Base-by-base conservation (phyloP, 1,140 invertebrate species). In the Macrobrachium nipponense region DNA sequence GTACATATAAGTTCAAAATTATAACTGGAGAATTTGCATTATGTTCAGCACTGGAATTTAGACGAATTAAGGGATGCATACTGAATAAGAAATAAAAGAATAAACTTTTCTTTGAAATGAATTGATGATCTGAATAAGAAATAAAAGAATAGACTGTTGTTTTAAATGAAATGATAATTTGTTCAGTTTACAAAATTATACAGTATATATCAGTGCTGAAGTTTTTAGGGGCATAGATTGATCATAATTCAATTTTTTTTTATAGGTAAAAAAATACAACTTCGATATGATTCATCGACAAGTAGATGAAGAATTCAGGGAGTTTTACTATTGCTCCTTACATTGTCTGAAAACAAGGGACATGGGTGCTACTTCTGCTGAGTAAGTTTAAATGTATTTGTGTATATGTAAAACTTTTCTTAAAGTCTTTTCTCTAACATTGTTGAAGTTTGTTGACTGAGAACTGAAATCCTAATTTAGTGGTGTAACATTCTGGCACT, bases 201-300 rank as follows among this genome's bases (percentile, higher is more conserved):
- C 10, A 17, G 17, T 51, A 76, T 76, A 58, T 76, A 0, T 44
- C 18, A 66, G 18, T 66, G 18, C 8, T 20, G 18, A 10, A 20
- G 7, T 66, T 66, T 4, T 66, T 0, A 59, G 18, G n/a, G 75
- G 18, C 27, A 66, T 18, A 17, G 11, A 51, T 62, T 82, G 72
- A 5, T 18, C 18, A 80, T 86, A 79, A 60, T 77, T 81, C 76
- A n/a, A 10, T 5, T 79, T 80, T 73, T 23, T 27, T 85, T 90
- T 90, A 66, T 79, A 93, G 91, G 92, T 97, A 5, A 98, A 97
- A 90, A 98, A 98, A 91, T 97, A 97, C 90, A 98, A 98, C 92
- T 98, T 98, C 91, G 97, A 99, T 90, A 98, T 99, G 96, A 98
- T 99, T 58, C 94, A 96, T 89, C 94, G 94, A 82, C 93, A 94